Evolutionary conservation across 2,797 vertebrate species (phyloP), one percentile per base, ranked within the genome.

Genomic region (Anguilla megastoma): DNA sequence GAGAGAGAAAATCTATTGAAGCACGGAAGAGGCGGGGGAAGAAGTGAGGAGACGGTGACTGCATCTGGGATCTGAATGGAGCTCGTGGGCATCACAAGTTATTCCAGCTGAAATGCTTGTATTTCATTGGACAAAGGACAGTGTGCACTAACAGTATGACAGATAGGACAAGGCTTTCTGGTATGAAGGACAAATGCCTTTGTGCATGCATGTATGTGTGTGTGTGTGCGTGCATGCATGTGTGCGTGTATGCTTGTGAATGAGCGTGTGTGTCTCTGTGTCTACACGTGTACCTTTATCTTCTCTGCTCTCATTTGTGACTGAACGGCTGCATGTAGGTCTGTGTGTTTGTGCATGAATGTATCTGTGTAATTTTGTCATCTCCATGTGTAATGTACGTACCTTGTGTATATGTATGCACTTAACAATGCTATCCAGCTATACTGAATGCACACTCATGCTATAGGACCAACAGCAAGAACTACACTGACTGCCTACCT

Each of bases 41-140:
- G 74, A 85, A 8, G 71, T 80, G 84, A 41, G 60, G 27, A 21
- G 87, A 88, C 33, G 76, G 33, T n/a, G 85, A 79, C 84, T 79
- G 8, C 0, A 30, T 63, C 69, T 79, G 41, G 79, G 54, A 88
- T 88, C 71, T 48, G 24, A 76, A 82, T 10, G 8, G 50, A 21
- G 71, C 83, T 56, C 7, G 33, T 45, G 84, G 48, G 1, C 4
- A 52, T 8, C 21, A 10, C 30, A 30, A 85, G 36, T 85, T 85
- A 24, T 63, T 7, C n/a, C 48, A 30, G 24, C 24, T 10, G 71
- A 85, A 50, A 48, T 14, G 33, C 63, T 14, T 58, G 85, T 76
- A 33, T 50, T 30, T 74, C 54, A 88, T 76, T 76, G 30, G 84
- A 85, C 52, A 76, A 21, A 58, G 14, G 16, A 48, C 30, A 80